phyloP scores from a whole-genome alignment of 2,888 invertebrate genomes.

The Calliopum simillimum region DNA sequence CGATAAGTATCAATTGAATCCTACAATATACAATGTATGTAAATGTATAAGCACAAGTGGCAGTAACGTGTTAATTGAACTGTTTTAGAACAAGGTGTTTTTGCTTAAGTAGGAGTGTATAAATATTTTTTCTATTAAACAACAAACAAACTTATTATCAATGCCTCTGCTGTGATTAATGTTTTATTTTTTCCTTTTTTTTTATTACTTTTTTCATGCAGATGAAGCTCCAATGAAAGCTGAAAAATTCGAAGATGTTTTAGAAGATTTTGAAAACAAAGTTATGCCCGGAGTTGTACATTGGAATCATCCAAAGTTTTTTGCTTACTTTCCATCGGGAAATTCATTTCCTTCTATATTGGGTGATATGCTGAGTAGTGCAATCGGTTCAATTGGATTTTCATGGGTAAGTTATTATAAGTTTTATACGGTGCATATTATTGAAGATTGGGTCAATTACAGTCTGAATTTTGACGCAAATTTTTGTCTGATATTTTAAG shows the following conservation, averaged over 20 bases:
- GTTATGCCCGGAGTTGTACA: constrained; percentile 89
- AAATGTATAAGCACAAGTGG: not conserved
- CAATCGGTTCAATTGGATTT: constrained; percentile 91
- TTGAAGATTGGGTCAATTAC: not conserved
- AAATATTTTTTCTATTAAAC: constrained; percentile 16
- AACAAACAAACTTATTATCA: not conserved
- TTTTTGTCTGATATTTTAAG: no score
- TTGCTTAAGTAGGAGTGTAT: not conserved
- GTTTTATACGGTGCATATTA: not conserved
- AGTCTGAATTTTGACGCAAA: no score
- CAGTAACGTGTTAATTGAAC: constrained; percentile 52
- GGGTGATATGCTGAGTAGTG: constrained; percentile 90
- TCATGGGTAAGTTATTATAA: constrained; percentile 78
- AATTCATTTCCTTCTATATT: constrained; percentile 92
- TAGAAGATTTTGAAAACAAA: constrained; percentile 81
- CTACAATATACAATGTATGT: no score
- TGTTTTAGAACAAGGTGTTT: constrained; percentile 36
- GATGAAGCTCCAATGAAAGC: constrained; percentile 77
- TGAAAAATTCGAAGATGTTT: constrained; percentile 80
- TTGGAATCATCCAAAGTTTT: constrained; percentile 94
- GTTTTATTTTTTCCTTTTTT: constrained; percentile 12
- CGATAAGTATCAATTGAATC: no score
- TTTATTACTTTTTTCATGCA: constrained; percentile 42
- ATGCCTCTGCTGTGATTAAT: not conserved
- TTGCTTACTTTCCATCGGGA: constrained; percentile 94